Base-by-base conservation (phyloP, 2,888 invertebrate genomes). In the Ophioninae sp. region DNA sequence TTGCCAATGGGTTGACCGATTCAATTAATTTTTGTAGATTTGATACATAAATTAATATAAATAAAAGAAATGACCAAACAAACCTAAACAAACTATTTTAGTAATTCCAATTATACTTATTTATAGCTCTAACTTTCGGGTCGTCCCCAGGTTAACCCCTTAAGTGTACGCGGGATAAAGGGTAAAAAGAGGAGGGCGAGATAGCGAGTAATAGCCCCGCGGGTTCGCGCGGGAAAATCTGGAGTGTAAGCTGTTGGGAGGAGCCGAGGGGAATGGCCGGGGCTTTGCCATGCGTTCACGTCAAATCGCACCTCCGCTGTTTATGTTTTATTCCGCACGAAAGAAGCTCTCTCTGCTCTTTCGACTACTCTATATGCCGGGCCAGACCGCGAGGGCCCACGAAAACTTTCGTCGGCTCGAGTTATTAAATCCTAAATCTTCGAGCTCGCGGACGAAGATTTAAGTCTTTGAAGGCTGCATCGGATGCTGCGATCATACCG, bases 281-380 rank as follows among this genome's bases (percentile, higher is more conserved):
- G 8, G 41, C 41, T 41, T 41, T 7, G 81, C 77, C 74, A 72
- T 77, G 82, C 85, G 85, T 86, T 81, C 88, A 85, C 90, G 88
- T 92, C 92, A 92, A 88, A 91, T 92, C 90, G 88, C 92, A 92
- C 92, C 91, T 92, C 90, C 82, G 81, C 86, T 92, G 91, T 92
- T 92, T 91, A 90, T 89, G 86, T 89, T 91, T 90, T 87, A 88
- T 71, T 79, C 78, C 56, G 89, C 81, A 71, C 82, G 79, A 83
- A 81, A 85, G 75, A 74, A 37, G 79, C 79, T 81, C 78, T 83
- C 77, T 69, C 65, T 1, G 3, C 80, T 39, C 74, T 63, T 63
- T 72, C 63, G 64, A 58, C 61, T 65, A 23, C n/a, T 61, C 56
- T 39, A 69, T 22, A 51, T 23, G 41, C 37, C 22, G 59, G 59